Base-by-base conservation (phyloP, 2,113 vertebrate genomes). In the Rhipidura dahli region DNA sequence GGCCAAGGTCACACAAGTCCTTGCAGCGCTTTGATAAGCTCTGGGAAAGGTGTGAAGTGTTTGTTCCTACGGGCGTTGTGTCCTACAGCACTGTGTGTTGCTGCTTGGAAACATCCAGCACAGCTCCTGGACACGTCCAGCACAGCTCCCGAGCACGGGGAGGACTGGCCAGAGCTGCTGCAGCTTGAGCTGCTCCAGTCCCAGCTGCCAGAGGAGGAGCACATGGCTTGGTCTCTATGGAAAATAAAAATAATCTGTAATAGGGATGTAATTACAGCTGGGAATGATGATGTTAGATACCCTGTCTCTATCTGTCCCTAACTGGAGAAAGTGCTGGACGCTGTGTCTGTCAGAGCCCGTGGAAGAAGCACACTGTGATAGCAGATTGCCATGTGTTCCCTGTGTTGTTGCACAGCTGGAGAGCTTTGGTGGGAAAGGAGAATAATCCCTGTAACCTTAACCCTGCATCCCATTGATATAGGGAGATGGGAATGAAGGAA, bases 321-420 rank as follows among this genome's bases (percentile, higher is more conserved):
- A 13, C 20, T 54, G 42, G 37, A 50, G 40, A 13, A 33, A 45
- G 13, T 17, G 35, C 56, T 68, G 44, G 37, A 10, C 77, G 64
- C 42, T 19, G 79, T 4, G 24, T 54, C 39, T 64, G 45, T 37
- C 15, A 49, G 24, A 71, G 76, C 39, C 45, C 24, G 0, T 37
- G 31, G n/a, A 31, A 37, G 53, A 44, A 39, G 31, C 24, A 15
- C 39, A 7, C 47, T 12, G 1, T 2, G 21, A 8, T 1, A 40
- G 50, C 57, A 63, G 26, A 23, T 80, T 26, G n/a, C 37, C 15
- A 2, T 0, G 0, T 2, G 1, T 57, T 45, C 47, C 57, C 35
- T 27, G 37, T 63, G 45, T 6, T 63, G 27, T 21, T 86, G 33
- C 57, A 23, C 44, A 90, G 66, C 77, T 60, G 56, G 47, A 75